These are phyloP conservation scores for Drosophila suzukii DNA, from an alignment of 1,140 invertebrate genomes.

Conservation along the genomic window DNA sequence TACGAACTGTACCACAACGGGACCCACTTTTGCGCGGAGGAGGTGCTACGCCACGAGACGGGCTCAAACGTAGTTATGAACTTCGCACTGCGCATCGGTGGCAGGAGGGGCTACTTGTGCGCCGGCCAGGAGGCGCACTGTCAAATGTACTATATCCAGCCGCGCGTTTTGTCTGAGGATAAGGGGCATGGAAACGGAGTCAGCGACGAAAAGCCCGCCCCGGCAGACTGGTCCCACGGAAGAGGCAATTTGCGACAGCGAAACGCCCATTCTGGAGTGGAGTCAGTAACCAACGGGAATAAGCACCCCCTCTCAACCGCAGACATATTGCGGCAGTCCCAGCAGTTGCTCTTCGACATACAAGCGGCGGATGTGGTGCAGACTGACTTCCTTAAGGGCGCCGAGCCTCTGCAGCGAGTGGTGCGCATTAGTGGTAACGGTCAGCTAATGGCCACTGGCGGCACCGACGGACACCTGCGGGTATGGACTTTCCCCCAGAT, in stretches of 20 bases:
- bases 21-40: conserved; percentile 91
- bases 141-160: conserved; percentile 93
- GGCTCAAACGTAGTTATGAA: conserved; percentile 96
- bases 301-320: conserved; percentile 62
- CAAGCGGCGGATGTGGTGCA: conserved; percentile 91
- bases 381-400: conserved; percentile 88
- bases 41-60: conserved; percentile 94
- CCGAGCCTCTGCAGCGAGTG: conserved; percentile 93
- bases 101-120: conserved; percentile 90
- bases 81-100: conserved; percentile 89
- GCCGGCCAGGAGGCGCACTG: conserved; percentile 96
- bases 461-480: conserved; percentile 93
- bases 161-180: conserved; percentile 86
- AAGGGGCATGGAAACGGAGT: conserved; percentile 28
- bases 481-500: conserved; percentile 95
- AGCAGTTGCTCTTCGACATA: conserved; percentile 89
- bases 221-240: conserved; percentile 65
- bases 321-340: conserved; percentile 85
- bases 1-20: conserved; percentile 95
- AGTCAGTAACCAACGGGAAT: conserved; percentile 65
- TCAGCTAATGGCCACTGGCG: conserved; percentile 94
- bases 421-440: conserved; percentile 91
- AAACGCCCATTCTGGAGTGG: conserved; percentile 64
- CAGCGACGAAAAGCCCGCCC: conserved; percentile 51
- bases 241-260: conserved; percentile 73